Conservation (phyloP, 2,113 vertebrate genomes). For the Psophia crepitans region DNA sequence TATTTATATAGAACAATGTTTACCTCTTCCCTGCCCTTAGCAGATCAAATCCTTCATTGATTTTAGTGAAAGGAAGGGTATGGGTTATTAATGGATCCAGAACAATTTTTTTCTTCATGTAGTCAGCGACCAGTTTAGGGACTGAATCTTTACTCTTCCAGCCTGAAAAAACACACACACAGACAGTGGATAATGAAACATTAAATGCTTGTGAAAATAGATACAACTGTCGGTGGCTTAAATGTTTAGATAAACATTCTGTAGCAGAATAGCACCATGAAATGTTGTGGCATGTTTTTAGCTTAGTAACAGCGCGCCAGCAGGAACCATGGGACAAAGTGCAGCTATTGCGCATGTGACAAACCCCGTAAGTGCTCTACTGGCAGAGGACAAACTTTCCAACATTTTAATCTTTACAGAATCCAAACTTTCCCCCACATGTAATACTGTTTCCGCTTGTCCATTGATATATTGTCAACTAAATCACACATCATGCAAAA, state of each 20-base stretch:
- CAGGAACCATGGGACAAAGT: neutral
- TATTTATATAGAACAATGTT: neutral
- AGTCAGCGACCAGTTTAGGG: constrained; percentile 86
- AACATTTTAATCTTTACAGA: neutral
- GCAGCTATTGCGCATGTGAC: neutral
- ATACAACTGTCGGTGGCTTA: neutral
- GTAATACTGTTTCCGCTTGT: neutral
- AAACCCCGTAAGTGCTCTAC: neutral
- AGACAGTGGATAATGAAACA: neutral
- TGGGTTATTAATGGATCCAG: constrained; percentile 89
- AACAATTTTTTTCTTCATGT: constrained; percentile 85
- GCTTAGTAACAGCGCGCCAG: neutral
- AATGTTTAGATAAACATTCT: neutral
- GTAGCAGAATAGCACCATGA: neutral
- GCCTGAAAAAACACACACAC: neutral
- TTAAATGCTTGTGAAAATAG: neutral
- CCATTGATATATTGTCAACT: neutral
- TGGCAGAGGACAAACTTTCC: neutral
- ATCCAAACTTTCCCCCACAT: neutral
- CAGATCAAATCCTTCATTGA: constrained; percentile 87
- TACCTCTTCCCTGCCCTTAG: constrained; percentile 76
- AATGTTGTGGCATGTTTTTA: neutral
- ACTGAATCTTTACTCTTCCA: constrained; percentile 74
- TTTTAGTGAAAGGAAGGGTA: constrained; percentile 80
- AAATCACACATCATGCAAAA: neutral